A percentile compares a stretch with the other conserved stretches of the same genome.
Evolutionary conservation across 2,113 vertebrate species (phyloP).

Genomic region (Lepisosteus oculatus): DNA sequence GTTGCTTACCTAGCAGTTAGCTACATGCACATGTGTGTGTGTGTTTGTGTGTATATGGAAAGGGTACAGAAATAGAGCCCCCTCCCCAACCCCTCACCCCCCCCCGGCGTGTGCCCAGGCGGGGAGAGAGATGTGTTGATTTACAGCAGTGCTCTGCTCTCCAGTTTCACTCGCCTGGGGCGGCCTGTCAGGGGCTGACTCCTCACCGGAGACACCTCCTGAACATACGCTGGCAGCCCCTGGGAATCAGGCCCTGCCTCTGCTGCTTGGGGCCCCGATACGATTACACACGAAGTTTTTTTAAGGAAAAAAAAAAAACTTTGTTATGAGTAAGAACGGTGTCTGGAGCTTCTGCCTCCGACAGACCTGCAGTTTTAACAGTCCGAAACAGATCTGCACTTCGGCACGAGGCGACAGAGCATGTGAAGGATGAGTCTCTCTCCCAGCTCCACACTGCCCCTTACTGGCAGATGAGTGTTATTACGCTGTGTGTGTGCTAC

Average conservation of each 20-base stretch:
- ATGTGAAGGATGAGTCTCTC: background rate
- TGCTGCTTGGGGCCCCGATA: background rate
- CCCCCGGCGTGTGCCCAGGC: background rate
- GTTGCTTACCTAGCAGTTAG: no score
- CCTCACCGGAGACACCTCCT: slow-evolving; percentile 6
- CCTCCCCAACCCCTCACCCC: background rate
- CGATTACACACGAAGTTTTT: slow-evolving; percentile 6
- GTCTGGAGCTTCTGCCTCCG: slow-evolving; percentile 14
- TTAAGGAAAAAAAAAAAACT: background rate
- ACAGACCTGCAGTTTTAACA: background rate
- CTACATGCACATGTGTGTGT: no score
- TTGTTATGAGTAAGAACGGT: slow-evolving; percentile 20
- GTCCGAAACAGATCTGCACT: slow-evolving; percentile 34
- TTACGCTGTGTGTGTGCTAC: no score
- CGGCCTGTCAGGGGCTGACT: slow-evolving; percentile 11
- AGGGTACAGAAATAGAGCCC: no score
- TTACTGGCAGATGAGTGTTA: background rate
- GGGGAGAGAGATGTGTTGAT: slow-evolving; percentile 1
- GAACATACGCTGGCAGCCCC: slow-evolving; percentile 1
- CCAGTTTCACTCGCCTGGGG: slow-evolving; percentile 23
- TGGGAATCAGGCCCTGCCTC: slow-evolving; percentile 5
- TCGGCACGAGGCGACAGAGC: slow-evolving; percentile 1
- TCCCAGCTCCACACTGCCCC: background rate
- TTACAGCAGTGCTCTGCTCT: slow-evolving; percentile 6
- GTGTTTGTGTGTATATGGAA: no score